Evolutionary conservation across 1,140 invertebrate species (phyloP).

Genomic region (Bathynomus jamesi): DNA sequence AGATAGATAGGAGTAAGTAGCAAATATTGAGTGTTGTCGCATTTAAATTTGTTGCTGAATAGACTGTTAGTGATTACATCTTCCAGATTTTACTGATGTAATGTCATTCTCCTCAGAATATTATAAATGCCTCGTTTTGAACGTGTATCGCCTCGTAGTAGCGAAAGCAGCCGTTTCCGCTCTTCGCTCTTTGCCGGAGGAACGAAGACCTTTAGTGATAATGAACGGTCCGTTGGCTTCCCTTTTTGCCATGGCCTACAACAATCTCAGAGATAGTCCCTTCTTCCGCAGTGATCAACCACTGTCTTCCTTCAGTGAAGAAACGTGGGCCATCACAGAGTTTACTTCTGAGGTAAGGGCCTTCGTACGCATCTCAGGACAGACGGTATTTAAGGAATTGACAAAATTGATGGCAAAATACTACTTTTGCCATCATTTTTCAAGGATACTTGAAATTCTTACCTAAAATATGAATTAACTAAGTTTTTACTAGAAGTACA

Average conservation of each 20-base stretch:
- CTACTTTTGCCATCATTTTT: too few relatives aligned
- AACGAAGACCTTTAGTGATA: slow-evolving; percentile 20
- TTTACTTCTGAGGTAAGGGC: slow-evolving; percentile 28
- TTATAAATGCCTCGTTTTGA: slow-evolving; percentile 19
- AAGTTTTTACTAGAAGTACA: too few relatives aligned
- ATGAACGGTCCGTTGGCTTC: slow-evolving; percentile 21
- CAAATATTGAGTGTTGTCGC: not conserved
- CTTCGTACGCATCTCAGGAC: too few relatives aligned
- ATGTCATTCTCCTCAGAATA: slow-evolving; percentile 12
- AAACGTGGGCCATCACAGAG: slow-evolving; percentile 24
- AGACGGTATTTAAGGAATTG: too few relatives aligned
- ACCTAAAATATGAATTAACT: too few relatives aligned
- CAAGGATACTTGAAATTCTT: too few relatives aligned
- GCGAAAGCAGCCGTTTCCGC: slow-evolving; percentile 25
- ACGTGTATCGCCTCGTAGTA: slow-evolving; percentile 26
- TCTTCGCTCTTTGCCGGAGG: slow-evolving; percentile 15
- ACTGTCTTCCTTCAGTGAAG: slow-evolving; percentile 10
- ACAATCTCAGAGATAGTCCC: slow-evolving; percentile 24
- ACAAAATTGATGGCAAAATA: too few relatives aligned
- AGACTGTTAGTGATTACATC: slow-evolving; percentile 57
- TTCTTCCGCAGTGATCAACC: slow-evolving; percentile 26
- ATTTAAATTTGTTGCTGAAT: not conserved
- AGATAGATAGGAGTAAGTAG: slow-evolving; percentile 54
- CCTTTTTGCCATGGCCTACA: slow-evolving; percentile 22
- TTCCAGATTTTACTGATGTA: not conserved